phyloP scores from a whole-genome alignment of 2,113 vertebrate species.

The Entomyzon cyanotis region DNA sequence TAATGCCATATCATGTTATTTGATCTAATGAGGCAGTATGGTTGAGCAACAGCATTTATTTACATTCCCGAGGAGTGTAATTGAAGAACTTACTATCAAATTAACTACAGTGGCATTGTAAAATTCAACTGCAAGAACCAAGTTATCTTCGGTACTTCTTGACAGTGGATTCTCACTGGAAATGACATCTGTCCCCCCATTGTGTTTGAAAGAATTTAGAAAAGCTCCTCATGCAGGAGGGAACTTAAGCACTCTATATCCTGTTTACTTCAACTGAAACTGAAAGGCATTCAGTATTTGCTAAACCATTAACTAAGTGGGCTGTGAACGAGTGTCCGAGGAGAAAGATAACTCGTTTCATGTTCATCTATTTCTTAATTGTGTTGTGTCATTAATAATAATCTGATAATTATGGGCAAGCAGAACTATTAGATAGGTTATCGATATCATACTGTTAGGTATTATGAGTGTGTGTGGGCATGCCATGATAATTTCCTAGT shows the following conservation, averaged over 20 bases:
- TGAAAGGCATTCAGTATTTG: not conserved
- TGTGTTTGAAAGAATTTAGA: not conserved
- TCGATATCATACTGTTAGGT: not conserved
- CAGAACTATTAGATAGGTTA: not conserved
- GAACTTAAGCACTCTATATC: not conserved
- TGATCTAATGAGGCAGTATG: not conserved
- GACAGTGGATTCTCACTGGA: not conserved
- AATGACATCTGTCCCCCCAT: not conserved
- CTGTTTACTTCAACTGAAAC: not conserved
- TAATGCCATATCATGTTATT: not conserved
- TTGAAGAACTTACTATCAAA: not conserved
- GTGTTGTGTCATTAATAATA: not conserved
- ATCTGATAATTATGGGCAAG: not conserved
- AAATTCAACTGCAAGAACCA: not conserved
- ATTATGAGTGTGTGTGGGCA: not conserved
- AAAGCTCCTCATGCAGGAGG: fast-evolving
- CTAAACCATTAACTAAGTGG: not conserved
- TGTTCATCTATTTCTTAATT: not conserved
- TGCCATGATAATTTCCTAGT: not conserved
- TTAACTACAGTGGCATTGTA: not conserved
- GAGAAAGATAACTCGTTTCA: not conserved
- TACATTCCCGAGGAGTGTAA: not conserved
- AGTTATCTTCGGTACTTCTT: not conserved
- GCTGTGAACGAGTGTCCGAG: not conserved
- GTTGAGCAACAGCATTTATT: not conserved